Base-by-base conservation (phyloP, 1,140 invertebrate species). In the Pseudobourletiella spinata region DNA sequence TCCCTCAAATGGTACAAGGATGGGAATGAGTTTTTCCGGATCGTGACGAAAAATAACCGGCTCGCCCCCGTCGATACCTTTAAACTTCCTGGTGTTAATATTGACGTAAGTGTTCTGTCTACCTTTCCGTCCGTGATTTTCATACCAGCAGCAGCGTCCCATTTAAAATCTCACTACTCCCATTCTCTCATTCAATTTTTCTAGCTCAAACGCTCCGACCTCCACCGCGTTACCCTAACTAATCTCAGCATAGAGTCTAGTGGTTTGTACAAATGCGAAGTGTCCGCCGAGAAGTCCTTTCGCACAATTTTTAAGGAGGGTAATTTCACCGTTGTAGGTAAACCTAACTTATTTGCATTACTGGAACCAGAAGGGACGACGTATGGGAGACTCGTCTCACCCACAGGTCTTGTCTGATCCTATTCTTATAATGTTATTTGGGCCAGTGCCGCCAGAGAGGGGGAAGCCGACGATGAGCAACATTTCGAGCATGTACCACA, bases 381-480 rank as follows among this genome's bases (percentile, higher is more conserved):
- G n/a, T n/a, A n/a, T n/a, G n/a, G n/a, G n/a, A n/a, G n/a, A n/a
- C n/a, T n/a, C n/a, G n/a, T n/a, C n/a, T n/a, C n/a, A n/a, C n/a
- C n/a, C n/a, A n/a, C n/a, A n/a, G n/a, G n/a, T n/a, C n/a, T n/a
- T n/a, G n/a, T n/a, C n/a, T n/a, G n/a, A n/a, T n/a, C n/a, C n/a
- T n/a, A n/a, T n/a, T n/a, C n/a, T n/a, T n/a, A n/a, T n/a, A n/a
- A n/a, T n/a, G n/a, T n/a, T n/a, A n/a, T n/a, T n/a, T n/a, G n/a
- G n/a, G n/a, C n/a, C n/a, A 55, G 52, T 32, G 29, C 52, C 26
- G 35, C 52, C 52, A n/a, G 52, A 55, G 20, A 29, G 15, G 15
- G 4, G 86, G 67, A 85, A 84, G 24, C 88, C 88, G 1, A 80
- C 79, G 71, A 90, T 91, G 75, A 84, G 80, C 28, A 87, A 87